Percentiles rank a stretch among this genome's conserved stretches.
These are phyloP conservation scores for Hyperoplus immaculatus DNA, from an alignment of 2,797 vertebrate species.

Conservation along the genomic window DNA sequence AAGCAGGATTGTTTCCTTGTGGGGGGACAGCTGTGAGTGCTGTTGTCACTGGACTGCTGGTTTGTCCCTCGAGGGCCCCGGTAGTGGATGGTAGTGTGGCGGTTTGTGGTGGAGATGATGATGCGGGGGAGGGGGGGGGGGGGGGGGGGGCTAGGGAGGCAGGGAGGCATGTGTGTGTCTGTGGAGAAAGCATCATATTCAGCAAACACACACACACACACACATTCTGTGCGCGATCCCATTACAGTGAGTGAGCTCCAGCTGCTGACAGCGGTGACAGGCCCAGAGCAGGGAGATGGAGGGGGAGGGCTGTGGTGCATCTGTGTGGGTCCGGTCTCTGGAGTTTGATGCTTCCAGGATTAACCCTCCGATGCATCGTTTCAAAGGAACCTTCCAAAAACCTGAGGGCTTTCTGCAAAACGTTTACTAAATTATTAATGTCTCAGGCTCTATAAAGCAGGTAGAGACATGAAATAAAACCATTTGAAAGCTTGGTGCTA, in stretches of 20 bases:
- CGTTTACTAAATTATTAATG: too few relatives aligned
- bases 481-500: too few relatives aligned
- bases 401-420: too few relatives aligned
- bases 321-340: conserved; percentile 63
- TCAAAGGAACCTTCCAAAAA: too few relatives aligned
- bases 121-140: neutral
- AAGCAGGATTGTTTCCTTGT: conserved; percentile 36
- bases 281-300: conserved; percentile 33
- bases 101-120: conserved; percentile 12
- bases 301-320: conserved; percentile 42
- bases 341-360: conserved; percentile 35
- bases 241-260: conserved; percentile 66
- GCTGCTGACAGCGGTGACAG: conserved; percentile 76
- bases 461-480: too few relatives aligned
- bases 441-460: too few relatives aligned
- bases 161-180: conserved; percentile 57
- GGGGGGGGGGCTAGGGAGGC: too few relatives aligned
- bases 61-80: conserved; percentile 43
- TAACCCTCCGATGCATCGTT: too few relatives aligned
- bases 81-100: conserved; percentile 23
- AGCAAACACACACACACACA: conserved; percentile 27
- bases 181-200: conserved; percentile 59
- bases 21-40: conserved; percentile 71
- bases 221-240: conserved; percentile 37
- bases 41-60: conserved; percentile 49